A percentile compares a stretch with the other conserved stretches of the same genome.
These are phyloP conservation scores for Palythoa grandiflora DNA, from an alignment of 92 coral and sea anemone genomes.

Conservation along the genomic window DNA sequence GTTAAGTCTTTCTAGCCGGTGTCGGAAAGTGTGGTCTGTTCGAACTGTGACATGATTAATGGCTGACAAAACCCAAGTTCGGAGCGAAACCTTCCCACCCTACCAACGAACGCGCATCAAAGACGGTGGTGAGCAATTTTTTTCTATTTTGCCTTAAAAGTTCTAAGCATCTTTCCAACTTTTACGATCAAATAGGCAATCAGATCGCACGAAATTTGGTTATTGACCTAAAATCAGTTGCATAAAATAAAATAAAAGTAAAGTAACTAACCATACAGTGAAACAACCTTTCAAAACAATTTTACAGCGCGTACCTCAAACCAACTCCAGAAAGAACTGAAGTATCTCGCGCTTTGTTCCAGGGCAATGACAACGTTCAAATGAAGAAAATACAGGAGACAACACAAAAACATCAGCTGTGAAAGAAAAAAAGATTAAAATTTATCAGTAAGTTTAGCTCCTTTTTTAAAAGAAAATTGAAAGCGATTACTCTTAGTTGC, in stretches of 20 bases:
- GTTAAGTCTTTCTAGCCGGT: too few species aligned
- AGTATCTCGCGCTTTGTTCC: constrained; percentile 62
- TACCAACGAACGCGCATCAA: too few species aligned
- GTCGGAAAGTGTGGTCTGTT: too few species aligned
- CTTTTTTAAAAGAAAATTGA: neutral
- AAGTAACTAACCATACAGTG: neutral
- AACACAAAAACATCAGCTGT: constrained; percentile 68
- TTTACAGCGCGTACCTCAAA: constrained; percentile 56
- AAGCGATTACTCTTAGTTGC: neutral
- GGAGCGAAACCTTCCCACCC: too few species aligned
- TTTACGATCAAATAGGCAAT: neutral
- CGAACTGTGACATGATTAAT: too few species aligned
- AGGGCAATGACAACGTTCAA: constrained; percentile 56
- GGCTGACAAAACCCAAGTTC: too few species aligned
- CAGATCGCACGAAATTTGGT: too few species aligned
- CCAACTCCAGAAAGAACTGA: constrained; percentile 59
- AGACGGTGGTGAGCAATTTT: too few species aligned
- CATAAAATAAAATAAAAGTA: too few species aligned
- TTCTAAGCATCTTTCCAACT: neutral
- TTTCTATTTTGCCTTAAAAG: neutral
- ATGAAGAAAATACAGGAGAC: constrained; percentile 62
- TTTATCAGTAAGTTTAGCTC: neutral
- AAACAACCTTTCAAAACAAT: neutral
- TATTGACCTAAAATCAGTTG: too few species aligned
- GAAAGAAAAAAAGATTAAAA: neutral